Evolutionary conservation across 2,888 invertebrate genomes (phyloP), one percentile per base, ranked within the genome.

Genomic region (Drosophila robusta): DNA sequence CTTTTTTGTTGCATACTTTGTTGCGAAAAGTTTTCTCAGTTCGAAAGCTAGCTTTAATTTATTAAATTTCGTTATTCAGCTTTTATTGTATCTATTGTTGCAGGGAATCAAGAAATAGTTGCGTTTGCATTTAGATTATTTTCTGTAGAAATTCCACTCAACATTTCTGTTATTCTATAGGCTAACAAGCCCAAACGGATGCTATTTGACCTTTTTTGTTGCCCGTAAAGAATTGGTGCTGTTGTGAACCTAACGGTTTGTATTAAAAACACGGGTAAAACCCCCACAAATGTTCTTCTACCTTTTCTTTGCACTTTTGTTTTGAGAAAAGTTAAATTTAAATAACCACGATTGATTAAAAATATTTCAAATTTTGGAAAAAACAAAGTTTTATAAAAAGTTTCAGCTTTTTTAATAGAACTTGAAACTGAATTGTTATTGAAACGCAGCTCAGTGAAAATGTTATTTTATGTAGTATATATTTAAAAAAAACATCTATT

Each of bases 51-150:
- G 50, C 76, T 68, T 72, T 63, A 68, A 68, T 75, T 75, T 67
- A 63, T 60, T 24, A 56, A 49, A 56, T 72, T 56, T 44, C 36
- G 52, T 42, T 41, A 32, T 46, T 42, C 58, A 26, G 58, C 65
- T 58, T 55, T 70, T 70, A 54, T 72, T 72, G 49, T 42, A 11
- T 39, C 49, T 49, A 64, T 70, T 70, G 70, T 63, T 71, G 32
- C 7, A 6, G 29, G 8, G 18, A 72, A 63, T 55, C 72, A 47
- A 41, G 55, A 44, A 67, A 67, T 73, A 78, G 78, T 72, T 84
- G 55, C 65, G 64, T 82, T 87, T 82, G 83, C 85, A 87, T 85
- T 85, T 80, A 80, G 78, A 87, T 85, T 78, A 80, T 75, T 68
- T 77, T 63, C 49, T 14, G 32, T 38, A 18, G 1, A 11, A 32